Evolutionary conservation across 2,113 vertebrate species (phyloP).

Genomic region (Perca fluviatilis): DNA sequence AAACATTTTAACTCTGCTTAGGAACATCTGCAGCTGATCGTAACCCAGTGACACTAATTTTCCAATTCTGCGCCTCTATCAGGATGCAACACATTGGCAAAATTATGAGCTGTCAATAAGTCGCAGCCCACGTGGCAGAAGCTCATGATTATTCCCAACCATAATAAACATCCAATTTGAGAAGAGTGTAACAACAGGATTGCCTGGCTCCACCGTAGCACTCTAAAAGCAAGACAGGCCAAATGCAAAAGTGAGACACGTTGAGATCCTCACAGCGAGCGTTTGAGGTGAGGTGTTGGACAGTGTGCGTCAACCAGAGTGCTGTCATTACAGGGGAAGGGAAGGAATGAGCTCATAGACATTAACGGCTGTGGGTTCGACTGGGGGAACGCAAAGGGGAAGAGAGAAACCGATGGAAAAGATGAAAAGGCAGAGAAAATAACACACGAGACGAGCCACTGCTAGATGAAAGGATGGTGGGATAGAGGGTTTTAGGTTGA

Average conservation of each 20-base stretch:
- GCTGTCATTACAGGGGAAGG: conserved; percentile 76
- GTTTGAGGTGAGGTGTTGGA: conserved; percentile 78
- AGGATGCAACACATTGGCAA: conserved; percentile 67
- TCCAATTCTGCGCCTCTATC: conserved; percentile 50
- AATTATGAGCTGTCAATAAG: conserved; percentile 42
- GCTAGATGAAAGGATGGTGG: conserved; percentile 72
- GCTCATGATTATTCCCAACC: conserved; percentile 57
- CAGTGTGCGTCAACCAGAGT: conserved; percentile 71
- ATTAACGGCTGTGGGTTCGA: conserved; percentile 78
- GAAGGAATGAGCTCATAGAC: conserved; percentile 85
- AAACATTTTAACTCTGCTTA: conserved; percentile 47
- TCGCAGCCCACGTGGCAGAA: conserved; percentile 40
- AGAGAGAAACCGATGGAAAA: conserved; percentile 80
- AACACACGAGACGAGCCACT: conserved; percentile 60
- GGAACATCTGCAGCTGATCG: conserved; percentile 58
- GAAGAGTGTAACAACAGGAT: conserved; percentile 30
- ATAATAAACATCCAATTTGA: conserved; percentile 58
- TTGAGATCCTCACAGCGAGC: conserved; percentile 40
- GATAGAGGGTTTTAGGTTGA: conserved; percentile 70
- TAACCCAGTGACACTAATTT: conserved; percentile 55
- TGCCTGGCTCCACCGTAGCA: not conserved
- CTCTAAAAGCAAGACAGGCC: conserved; percentile 2
- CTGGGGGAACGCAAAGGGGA: conserved; percentile 43
- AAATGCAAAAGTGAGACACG: conserved; percentile 43
- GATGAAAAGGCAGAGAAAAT: conserved; percentile 82